These are phyloP conservation scores for Halocynthia aurantium DNA, from an alignment of 23 tunicate genomes.

Conservation along the genomic window DNA sequence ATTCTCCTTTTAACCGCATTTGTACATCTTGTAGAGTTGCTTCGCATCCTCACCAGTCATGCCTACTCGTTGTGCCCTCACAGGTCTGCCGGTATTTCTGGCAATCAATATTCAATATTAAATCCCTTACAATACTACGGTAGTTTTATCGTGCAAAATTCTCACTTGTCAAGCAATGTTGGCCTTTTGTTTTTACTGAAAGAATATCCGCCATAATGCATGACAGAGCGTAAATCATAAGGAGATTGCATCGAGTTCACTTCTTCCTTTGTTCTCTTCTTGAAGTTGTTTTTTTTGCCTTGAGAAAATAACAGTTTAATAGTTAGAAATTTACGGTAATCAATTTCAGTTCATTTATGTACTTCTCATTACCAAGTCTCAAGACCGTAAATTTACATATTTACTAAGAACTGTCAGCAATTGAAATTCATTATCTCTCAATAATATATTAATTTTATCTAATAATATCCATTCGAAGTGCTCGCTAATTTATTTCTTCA, in stretches of 20 bases:
- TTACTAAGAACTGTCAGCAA: too few relatives aligned
- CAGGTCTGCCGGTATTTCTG: slow-evolving; percentile 9
- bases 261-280: slow-evolving; percentile 2
- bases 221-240: slow-evolving; percentile 26
- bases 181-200: slow-evolving; percentile 22
- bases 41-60: slow-evolving; percentile 8
- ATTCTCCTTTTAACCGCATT: background rate
- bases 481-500: too few relatives aligned
- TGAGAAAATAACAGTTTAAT: background rate
- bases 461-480: too few relatives aligned
- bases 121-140: too few relatives aligned
- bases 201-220: slow-evolving; percentile 32
- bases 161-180: background rate
- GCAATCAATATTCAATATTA: background rate
- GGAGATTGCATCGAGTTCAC: slow-evolving; percentile 26
- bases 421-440: too few relatives aligned
- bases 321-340: too few relatives aligned
- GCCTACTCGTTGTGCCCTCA: slow-evolving; percentile 2
- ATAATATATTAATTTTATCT: too few relatives aligned
- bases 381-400: too few relatives aligned
- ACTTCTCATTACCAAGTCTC: too few relatives aligned
- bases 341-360: too few relatives aligned
- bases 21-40: slow-evolving; percentile 20
- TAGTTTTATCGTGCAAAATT: too few relatives aligned
- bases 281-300: slow-evolving; percentile 24